These are phyloP conservation scores for Marronus borbonicus DNA, from an alignment of 2,888 invertebrate genomes.

Conservation along the genomic window DNA sequence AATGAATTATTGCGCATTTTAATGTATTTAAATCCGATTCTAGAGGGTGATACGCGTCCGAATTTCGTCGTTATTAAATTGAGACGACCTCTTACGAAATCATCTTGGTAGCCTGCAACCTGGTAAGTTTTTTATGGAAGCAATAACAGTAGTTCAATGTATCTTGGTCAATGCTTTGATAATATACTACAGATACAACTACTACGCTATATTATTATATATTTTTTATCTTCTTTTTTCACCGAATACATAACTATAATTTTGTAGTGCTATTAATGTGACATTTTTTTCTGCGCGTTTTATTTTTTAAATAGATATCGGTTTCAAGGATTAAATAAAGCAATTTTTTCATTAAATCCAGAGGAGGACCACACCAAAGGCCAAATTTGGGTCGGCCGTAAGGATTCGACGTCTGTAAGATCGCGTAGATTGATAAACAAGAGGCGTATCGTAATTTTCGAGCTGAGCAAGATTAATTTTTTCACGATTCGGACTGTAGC, in stretches of 20 bases:
- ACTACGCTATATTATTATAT: constrained; percentile 54
- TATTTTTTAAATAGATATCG: background rate
- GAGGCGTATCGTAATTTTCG: constrained; percentile 17
- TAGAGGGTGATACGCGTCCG: too few species aligned
- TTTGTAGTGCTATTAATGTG: too few species aligned
- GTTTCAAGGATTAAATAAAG: background rate
- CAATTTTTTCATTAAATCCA: background rate
- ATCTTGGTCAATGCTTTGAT: constrained; percentile 58
- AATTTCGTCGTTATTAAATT: background rate
- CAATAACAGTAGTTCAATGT: constrained; percentile 59
- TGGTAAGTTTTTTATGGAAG: constrained; percentile 55
- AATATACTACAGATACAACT: constrained; percentile 57
- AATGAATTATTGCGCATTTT: too few species aligned
- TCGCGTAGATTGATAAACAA: constrained; percentile 30
- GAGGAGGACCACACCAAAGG: background rate
- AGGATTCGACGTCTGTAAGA: background rate
- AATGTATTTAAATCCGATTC: too few species aligned
- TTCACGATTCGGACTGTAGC: constrained; percentile 3
- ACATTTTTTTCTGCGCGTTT: too few species aligned
- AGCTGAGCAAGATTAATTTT: constrained; percentile 17
- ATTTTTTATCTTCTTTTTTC: constrained; percentile 1
- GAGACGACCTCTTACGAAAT: constrained; percentile 48
- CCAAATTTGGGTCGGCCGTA: background rate
- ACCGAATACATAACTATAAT: background rate
- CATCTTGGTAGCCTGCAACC: constrained; percentile 53